A percentile compares a stretch with the other conserved stretches of the same genome.
Conservation (phyloP, 2,113 vertebrate species). For the Sinosuthora webbiana region DNA sequence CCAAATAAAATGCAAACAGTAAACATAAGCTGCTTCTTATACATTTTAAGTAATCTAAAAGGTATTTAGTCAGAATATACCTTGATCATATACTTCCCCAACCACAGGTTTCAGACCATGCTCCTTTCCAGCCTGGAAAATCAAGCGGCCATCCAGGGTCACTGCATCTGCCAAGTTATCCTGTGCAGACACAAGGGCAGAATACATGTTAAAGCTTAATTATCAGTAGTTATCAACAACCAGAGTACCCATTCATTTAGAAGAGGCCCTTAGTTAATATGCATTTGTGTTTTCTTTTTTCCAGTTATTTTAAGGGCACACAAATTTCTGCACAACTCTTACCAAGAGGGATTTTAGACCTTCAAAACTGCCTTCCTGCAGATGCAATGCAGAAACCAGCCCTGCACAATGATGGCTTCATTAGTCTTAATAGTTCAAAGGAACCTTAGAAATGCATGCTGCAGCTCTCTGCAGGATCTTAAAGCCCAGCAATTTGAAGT, state of each 20-base stretch:
- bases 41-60: neutral
- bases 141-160: constrained; percentile 74
- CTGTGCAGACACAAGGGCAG: constrained; percentile 61
- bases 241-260: neutral
- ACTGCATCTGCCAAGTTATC: constrained; percentile 81
- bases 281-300: neutral
- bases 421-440: neutral
- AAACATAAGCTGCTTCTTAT: neutral
- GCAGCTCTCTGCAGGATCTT: neutral
- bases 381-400: neutral
- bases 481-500: neutral
- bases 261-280: neutral
- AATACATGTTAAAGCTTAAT: neutral
- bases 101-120: constrained; percentile 83
- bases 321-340: neutral
- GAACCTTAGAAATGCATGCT: neutral
- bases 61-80: constrained; percentile 36
- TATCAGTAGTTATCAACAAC: neutral
- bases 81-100: constrained; percentile 81
- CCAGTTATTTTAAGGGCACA: neutral
- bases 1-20: neutral
- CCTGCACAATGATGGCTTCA: neutral
- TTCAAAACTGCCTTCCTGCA: neutral
- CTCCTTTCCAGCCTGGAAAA: constrained; percentile 82
- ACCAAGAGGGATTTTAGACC: neutral